Evolutionary conservation across 1,140 invertebrate species (phyloP).

Genomic region (Semibalanus balanoides): DNA sequence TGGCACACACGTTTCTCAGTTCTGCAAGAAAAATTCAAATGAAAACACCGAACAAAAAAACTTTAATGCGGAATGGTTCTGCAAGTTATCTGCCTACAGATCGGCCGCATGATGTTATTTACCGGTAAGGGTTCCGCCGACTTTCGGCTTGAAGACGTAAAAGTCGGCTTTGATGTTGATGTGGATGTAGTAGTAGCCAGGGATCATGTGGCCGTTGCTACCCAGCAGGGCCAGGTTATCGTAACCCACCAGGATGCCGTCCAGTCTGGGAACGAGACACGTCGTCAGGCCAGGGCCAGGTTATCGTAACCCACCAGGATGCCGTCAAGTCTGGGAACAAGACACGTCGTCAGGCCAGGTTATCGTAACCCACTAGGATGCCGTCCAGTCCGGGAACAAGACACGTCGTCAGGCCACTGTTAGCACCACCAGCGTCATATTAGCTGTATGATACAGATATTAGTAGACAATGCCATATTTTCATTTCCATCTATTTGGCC

Average conservation of each 20-base stretch:
- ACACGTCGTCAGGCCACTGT: neutral
- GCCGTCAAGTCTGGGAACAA: neutral
- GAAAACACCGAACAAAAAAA: neutral
- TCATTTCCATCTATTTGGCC: too few species aligned
- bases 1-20: too few species aligned
- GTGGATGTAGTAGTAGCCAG: neutral
- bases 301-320: neutral
- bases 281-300: neutral
- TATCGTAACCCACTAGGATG: neutral
- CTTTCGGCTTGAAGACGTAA: neutral
- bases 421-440: too few species aligned
- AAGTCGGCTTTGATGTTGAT: neutral
- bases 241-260: neutral
- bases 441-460: too few species aligned
- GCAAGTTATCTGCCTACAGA: neutral
- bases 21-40: neutral
- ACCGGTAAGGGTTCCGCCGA: neutral
- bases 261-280: neutral
- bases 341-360: neutral
- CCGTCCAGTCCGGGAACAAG: neutral
- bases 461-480: too few species aligned
- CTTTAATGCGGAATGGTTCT: neutral
- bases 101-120: neutral
- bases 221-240: neutral
- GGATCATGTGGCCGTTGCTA: neutral